Conservation (phyloP, 1,140 invertebrate species). For the Tetranychus urticae region DNA sequence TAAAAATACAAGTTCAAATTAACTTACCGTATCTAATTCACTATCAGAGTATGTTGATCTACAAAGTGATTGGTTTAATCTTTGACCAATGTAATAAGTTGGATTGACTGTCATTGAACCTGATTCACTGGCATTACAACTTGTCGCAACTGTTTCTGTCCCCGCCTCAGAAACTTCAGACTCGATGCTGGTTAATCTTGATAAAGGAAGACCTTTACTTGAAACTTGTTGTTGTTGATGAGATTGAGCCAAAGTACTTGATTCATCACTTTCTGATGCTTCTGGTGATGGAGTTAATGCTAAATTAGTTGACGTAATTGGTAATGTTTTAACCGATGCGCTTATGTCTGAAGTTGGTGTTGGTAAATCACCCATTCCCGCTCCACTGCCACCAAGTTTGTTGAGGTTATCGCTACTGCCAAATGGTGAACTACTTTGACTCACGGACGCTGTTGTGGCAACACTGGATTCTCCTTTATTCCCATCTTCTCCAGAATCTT, state of each 20-base stretch:
- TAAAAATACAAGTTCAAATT: background rate
- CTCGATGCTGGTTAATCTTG: constrained; percentile 62
- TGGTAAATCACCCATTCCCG: background rate
- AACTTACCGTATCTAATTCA: constrained; percentile 39
- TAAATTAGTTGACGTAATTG: background rate
- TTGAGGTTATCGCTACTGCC: constrained; percentile 47
- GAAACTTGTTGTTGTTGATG: background rate
- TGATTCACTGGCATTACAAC: constrained; percentile 34
- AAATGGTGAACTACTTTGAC: constrained; percentile 28
- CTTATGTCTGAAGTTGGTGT: background rate
- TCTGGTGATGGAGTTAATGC: constrained; percentile 11
- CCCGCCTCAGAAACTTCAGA: constrained; percentile 38
- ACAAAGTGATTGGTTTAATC: constrained; percentile 33
- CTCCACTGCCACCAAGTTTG: constrained; percentile 8
- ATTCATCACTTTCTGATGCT: constrained; percentile 12
- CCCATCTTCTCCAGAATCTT: constrained; percentile 30
- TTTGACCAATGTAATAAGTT: constrained; percentile 27
- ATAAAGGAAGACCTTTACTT: constrained; percentile 24
- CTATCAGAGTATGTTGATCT: constrained; percentile 76
- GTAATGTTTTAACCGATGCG: background rate
- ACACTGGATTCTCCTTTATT: constrained; percentile 14
- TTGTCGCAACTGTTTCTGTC: constrained; percentile 17
- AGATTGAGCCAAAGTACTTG: constrained; percentile 30
- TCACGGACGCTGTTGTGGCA: constrained; percentile 15
- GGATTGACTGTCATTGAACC: constrained; percentile 60